Evolutionary conservation across 2,113 vertebrate genomes (phyloP), one percentile per base, ranked within the genome.

Genomic region (Brachionichthys hirsutus): DNA sequence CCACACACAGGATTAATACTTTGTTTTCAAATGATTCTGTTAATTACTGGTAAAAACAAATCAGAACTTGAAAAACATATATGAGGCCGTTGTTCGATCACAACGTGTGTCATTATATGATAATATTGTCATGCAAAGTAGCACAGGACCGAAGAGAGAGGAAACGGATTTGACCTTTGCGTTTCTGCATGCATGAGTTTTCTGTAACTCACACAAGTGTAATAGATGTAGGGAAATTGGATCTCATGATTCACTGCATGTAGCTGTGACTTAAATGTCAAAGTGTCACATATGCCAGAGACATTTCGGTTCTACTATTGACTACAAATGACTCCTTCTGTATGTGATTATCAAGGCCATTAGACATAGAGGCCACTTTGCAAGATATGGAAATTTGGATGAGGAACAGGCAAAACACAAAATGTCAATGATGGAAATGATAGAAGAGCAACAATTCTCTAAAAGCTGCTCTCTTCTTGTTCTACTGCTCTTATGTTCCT

Each of bases 211-310:
- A 50, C 50, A 67, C 10, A 52, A 58, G n/a, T 6, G 53, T 54
- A 61, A 41, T 9, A 35, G 51, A 78, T 65, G 61, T 36, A 44
- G 40, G 14, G 18, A 20, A 41, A 71, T 62, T 1, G 13, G 54
- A 42, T 47, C 65, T 58, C 19, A 66, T 61, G 59, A 73, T 71
- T 67, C 67, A 2, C 55, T 49, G 47, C 54, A 48, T 72, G 67
- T 9, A 71, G 54, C 49, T 22, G 14, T 0, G 10, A 45, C 62
- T 59, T 74, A 82, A 86, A 86, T 88, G 82, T 68, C 84, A 85
- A 22, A 19, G 40, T 11, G 8, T 55, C 53, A 54, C 54, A 44
- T 49, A 61, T 70, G 59, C 57, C 64, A 58, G 34, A 49, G 17
- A 53, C 16, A 46, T 60, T 36, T 19, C 41, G 58, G 60, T 50